Evolutionary conservation across 2,797 vertebrate genomes (phyloP).

Genomic region (Paguma larvata): DNA sequence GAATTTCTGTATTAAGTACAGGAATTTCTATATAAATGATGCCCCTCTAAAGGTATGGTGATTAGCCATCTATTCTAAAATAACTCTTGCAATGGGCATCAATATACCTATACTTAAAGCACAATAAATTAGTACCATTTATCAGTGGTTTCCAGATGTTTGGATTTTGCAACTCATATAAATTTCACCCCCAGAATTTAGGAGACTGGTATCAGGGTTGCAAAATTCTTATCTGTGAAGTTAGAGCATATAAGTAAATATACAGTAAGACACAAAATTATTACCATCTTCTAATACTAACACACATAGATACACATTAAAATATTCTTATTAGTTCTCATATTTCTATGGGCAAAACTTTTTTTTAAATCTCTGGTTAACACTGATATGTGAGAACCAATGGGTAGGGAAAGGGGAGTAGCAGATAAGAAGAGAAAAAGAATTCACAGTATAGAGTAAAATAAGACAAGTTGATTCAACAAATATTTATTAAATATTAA

Average conservation of each 20-base stretch:
- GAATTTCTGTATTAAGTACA: not conserved
- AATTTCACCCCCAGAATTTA: slow-evolving; percentile 34
- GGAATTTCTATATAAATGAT: not conserved
- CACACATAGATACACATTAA: not conserved
- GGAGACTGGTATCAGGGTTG: not conserved
- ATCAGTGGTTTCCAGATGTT: not conserved
- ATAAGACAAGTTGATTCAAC: not conserved
- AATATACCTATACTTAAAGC: not conserved
- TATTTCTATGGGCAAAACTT: not conserved
- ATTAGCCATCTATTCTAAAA: not conserved
- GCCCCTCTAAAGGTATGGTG: not conserved
- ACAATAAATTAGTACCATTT: not conserved
- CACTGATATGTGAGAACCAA: not conserved
- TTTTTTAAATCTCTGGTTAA: not conserved
- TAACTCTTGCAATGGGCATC: not conserved
- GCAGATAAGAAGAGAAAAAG: not conserved
- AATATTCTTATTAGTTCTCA: slow-evolving; percentile 14
- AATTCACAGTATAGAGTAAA: not conserved
- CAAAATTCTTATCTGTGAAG: slow-evolving; percentile 13
- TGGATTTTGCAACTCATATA: slow-evolving; percentile 16
- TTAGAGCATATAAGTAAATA: slow-evolving; percentile 10
- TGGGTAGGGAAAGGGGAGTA: not conserved
- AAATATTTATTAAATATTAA: not conserved
- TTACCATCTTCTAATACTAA: slow-evolving; percentile 45
- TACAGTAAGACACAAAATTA: slow-evolving; percentile 15